Conservation (phyloP, 2,797 vertebrate species). For the Helarctos malayanus region DNA sequence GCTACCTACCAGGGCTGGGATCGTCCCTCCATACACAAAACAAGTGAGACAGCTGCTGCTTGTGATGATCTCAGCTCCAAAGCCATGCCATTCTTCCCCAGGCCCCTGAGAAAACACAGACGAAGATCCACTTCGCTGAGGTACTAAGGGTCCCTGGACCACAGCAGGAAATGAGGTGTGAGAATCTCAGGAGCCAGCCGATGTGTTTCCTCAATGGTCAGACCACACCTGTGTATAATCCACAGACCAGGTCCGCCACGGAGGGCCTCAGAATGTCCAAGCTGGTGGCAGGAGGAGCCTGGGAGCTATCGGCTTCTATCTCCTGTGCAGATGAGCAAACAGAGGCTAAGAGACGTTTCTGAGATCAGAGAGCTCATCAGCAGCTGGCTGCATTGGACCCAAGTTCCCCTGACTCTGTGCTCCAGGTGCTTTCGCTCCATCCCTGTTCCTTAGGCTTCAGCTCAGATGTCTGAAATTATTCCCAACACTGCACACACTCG, state of each 20-base stretch:
- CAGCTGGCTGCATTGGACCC: background rate
- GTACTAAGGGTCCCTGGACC: background rate
- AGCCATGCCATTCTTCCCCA: background rate
- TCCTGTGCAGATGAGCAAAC: background rate
- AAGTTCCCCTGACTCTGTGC: background rate
- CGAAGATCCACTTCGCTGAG: background rate
- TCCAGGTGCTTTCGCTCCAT: background rate
- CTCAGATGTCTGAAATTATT: background rate
- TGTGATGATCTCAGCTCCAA: background rate
- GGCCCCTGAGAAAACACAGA: background rate
- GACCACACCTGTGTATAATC: background rate
- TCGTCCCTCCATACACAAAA: conserved; percentile 34
- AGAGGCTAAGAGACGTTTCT: background rate
- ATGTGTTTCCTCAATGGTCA: background rate
- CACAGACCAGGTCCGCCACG: background rate
- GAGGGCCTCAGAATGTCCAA: background rate
- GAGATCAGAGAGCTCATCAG: background rate
- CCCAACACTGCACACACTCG: background rate
- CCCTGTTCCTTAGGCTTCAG: background rate
- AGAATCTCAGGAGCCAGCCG: background rate
- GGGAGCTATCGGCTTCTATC: background rate
- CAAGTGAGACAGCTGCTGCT: background rate
- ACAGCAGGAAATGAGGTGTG: background rate
- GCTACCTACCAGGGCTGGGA: background rate
- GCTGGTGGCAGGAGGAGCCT: background rate